Percentiles rank a stretch among this genome's conserved stretches.
Evolutionary conservation across 2,888 invertebrate species (phyloP).

Genomic region (Gasteruption jaculator): DNA sequence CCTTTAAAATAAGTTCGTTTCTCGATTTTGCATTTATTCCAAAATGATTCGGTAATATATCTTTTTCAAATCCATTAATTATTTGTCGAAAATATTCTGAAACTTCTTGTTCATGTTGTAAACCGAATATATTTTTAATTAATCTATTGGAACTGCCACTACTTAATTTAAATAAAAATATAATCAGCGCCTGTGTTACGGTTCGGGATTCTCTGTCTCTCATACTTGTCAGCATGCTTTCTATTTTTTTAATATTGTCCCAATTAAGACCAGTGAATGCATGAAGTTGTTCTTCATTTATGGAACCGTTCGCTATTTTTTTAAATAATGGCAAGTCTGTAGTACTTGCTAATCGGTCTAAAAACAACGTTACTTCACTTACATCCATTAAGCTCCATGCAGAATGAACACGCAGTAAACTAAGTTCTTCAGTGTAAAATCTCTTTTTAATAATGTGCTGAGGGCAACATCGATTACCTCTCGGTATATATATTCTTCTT

Average conservation of each 20-base stretch:
- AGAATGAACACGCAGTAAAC: slow-evolving; percentile 13
- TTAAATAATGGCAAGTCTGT: slow-evolving; percentile 13
- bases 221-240: slow-evolving; percentile 7
- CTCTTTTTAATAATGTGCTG: slow-evolving; percentile 24
- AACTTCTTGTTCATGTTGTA: slow-evolving; percentile 14
- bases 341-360: too few species aligned
- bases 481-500: slow-evolving; percentile 21
- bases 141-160: slow-evolving; percentile 14
- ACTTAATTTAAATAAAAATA: slow-evolving; percentile 20
- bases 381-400: slow-evolving; percentile 1
- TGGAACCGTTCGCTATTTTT: slow-evolving; percentile 14
- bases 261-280: slow-evolving; percentile 18
- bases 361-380: too few species aligned
- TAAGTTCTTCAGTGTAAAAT: slow-evolving; percentile 22
- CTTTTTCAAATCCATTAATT: slow-evolving; percentile 15
- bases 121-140: slow-evolving; percentile 7
- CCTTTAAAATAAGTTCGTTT: slow-evolving; percentile 15
- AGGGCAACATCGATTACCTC: slow-evolving; percentile 26
- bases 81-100: slow-evolving; percentile 13
- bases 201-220: slow-evolving; percentile 13
- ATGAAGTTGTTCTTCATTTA: slow-evolving; percentile 14
- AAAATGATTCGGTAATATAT: slow-evolving; percentile 13
- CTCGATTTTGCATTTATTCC: slow-evolving; percentile 8
- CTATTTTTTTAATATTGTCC: slow-evolving; percentile 12
- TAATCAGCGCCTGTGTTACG: slow-evolving; percentile 15